A percentile compares a stretch with the other conserved stretches of the same genome.
Evolutionary conservation across 2,888 invertebrate species (phyloP).

Genomic region (Netelia inedita): DNA sequence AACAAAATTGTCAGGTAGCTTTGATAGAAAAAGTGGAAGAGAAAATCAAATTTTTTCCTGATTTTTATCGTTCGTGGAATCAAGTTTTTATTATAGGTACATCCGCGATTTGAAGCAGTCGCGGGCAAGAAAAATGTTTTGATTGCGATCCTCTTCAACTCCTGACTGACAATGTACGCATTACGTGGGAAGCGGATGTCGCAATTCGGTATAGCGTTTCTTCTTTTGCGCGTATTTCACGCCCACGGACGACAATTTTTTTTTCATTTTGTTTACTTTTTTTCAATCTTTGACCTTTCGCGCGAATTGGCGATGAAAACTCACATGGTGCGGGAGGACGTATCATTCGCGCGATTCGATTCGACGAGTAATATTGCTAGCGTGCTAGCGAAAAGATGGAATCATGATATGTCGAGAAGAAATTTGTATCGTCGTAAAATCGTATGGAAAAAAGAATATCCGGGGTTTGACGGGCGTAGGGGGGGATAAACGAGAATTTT

Average conservation of each 20-base stretch:
- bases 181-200: neutral
- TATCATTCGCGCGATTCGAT: slow-evolving; percentile 5
- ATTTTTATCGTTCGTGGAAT: too few relatives aligned
- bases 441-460: neutral
- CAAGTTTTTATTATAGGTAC: too few relatives aligned
- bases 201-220: neutral
- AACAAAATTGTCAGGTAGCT: neutral
- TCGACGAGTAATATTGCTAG: neutral
- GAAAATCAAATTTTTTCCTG: too few relatives aligned
- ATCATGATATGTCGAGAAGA: slow-evolving; percentile 8
- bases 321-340: neutral
- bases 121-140: neutral
- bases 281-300: slow-evolving; percentile 28
- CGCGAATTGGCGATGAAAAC: neutral
- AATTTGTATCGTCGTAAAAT: neutral
- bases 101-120: too few relatives aligned
- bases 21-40: too few relatives aligned
- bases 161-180: neutral
- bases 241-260: too few relatives aligned
- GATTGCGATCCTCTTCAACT: neutral
- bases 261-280: neutral
- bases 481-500: neutral
- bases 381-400: neutral
- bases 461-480: neutral
- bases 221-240: neutral